Conservation (phyloP, 2,888 invertebrate genomes). For the Acrocyrtus sp. region DNA sequence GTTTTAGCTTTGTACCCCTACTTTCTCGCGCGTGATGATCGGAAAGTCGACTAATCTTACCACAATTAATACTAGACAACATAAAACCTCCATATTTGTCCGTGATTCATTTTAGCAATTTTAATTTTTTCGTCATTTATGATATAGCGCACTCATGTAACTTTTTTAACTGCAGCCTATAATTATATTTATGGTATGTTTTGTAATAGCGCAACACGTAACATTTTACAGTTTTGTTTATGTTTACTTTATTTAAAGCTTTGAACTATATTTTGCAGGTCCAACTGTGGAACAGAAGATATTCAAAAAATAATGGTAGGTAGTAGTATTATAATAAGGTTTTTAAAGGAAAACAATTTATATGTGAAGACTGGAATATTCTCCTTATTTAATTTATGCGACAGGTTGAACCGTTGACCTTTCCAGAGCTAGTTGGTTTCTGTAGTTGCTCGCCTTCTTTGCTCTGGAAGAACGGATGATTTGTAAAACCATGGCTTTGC, state of each 20-base stretch:
- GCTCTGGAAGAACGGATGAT: conserved; percentile 90
- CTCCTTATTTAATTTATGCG: conserved; percentile 28
- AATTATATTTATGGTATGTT: background rate
- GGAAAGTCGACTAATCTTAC: conserved; percentile 35
- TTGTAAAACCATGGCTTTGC: conserved; percentile 87
- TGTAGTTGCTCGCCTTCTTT: conserved; percentile 81
- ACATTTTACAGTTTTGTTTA: conserved; percentile 9
- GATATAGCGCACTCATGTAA: too few species aligned
- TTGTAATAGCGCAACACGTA: conserved; percentile 15
- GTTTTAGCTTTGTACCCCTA: conserved; percentile 31
- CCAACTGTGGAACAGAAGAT: conserved; percentile 37
- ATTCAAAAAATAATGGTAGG: conserved; percentile 35
- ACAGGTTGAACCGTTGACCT: conserved; percentile 49
- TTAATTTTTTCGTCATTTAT: conserved; percentile 39
- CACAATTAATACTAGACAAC: too few species aligned
- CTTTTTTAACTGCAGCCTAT: conserved; percentile 23
- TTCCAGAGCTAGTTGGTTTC: conserved; percentile 58
- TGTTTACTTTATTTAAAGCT: conserved; percentile 36
- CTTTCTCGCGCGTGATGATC: conserved; percentile 37
- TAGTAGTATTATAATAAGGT: conserved; percentile 6
- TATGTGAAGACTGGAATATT: conserved; percentile 21
- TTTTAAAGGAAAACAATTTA: conserved; percentile 31
- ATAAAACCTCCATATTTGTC: too few species aligned
- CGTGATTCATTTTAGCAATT: too few species aligned
- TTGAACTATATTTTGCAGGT: conserved; percentile 52